These are phyloP conservation scores for Drosophila ficusphila DNA, from an alignment of 1,140 invertebrate genomes.

Conservation along the genomic window DNA sequence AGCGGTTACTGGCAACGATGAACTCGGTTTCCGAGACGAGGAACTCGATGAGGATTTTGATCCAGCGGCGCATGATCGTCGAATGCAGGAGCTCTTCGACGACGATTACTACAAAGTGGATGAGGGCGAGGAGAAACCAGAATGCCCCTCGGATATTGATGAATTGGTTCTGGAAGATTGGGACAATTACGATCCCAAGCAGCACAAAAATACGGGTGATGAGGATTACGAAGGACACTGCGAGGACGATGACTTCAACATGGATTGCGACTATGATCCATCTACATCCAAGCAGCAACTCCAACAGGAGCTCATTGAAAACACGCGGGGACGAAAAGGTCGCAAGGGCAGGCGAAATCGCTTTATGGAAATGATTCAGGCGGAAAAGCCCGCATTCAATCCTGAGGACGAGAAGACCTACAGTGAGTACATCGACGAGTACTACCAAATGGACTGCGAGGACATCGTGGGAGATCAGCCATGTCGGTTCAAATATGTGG, in stretches of 20 bases:
- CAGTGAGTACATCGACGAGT: constrained; percentile 96
- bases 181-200: constrained; percentile 88
- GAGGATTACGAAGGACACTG: constrained; percentile 85
- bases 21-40: constrained; percentile 88
- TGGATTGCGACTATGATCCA: constrained; percentile 94
- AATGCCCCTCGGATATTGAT: constrained; percentile 91
- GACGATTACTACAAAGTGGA: constrained; percentile 92
- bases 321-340: constrained; percentile 86
- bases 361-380: constrained; percentile 89
- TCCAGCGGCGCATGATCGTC: constrained; percentile 93
- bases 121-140: constrained; percentile 90
- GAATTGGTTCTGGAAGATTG: constrained; percentile 90
- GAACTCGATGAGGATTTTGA: constrained; percentile 96
- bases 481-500: constrained; percentile 96
- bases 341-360: constrained; percentile 87
- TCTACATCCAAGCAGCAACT: constrained; percentile 84
- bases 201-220: constrained; percentile 17
- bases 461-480: constrained; percentile 96
- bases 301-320: constrained; percentile 87
- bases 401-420: constrained; percentile 91
- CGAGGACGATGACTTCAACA: constrained; percentile 93
- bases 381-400: constrained; percentile 93
- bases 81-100: constrained; percentile 95
- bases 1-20: constrained; percentile 93
- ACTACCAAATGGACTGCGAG: constrained; percentile 97